Base-by-base conservation (phyloP, 2,888 invertebrate genomes). In the Synergus itoensis region DNA sequence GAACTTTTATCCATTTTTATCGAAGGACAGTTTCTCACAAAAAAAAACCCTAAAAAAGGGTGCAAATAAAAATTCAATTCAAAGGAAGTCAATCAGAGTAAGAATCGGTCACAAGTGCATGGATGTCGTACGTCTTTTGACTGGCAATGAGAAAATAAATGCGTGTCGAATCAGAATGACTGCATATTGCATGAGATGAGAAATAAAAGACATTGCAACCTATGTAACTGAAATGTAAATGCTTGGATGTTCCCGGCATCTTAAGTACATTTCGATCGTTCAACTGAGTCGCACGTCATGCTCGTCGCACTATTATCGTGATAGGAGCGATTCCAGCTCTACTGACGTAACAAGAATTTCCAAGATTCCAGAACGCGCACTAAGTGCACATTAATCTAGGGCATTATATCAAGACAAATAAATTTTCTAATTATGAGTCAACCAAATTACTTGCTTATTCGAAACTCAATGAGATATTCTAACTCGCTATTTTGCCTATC, bases 291-390 rank as follows among this genome's bases (percentile, higher is more conserved):
- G 57, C 57, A n/a, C 14, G 63, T 36, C 63, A 63, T 63, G 36
- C 16, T 63, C 28, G 63, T 36, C 63, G 63, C 63, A 36, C 63
- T 63, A 63, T 63, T 63, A 63, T 63, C 36, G 36, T 28, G 28
- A 63, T 63, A 63, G 63, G 36, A 36, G 63, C 36, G 16, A 63
- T 63, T 63, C 63, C 63, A 28, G 14, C 63, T n/a, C n/a, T 53
- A 53, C 16, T 53, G 53, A 53, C 53, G 53, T 53, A 53, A n/a
- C 53, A n/a, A 53, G 53, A n/a, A 53, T 53, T 53, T n/a, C 53
- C 7, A n/a, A n/a, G 53, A 53, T 53, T 53, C n/a, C n/a, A 53
- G 53, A n/a, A 53, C n/a, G n/a, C 8, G 53, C 53, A 53, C 53
- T n/a, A 53, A 53, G 53, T n/a, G n/a, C 53, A n/a, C 53, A 48